Evolutionary conservation across 2,797 vertebrate genomes (phyloP).

Genomic region (Chelon auratus): DNA sequence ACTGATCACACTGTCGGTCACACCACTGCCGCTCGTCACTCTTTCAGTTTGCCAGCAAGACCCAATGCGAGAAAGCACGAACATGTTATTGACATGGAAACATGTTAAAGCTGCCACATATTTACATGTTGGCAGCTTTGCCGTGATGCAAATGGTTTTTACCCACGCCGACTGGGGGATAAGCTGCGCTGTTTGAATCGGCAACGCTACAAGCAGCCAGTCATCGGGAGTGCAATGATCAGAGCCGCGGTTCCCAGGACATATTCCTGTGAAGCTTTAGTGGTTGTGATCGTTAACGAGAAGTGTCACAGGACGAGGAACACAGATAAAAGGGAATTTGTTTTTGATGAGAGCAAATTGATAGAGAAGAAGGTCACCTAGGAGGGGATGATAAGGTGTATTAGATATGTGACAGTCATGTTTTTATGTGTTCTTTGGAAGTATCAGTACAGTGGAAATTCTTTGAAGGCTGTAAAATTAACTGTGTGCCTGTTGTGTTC

Average conservation of each 20-base stretch:
- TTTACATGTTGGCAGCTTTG: constrained; percentile 18
- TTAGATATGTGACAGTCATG: background rate
- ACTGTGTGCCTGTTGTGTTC: constrained; percentile 42
- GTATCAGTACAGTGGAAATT: background rate
- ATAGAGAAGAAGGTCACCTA: constrained; percentile 1
- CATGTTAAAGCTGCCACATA: constrained; percentile 2
- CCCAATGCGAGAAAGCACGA: background rate
- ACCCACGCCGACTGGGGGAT: background rate
- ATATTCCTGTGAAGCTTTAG: constrained; percentile 26
- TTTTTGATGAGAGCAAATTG: constrained; percentile 32
- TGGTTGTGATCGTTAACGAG: constrained; percentile 27
- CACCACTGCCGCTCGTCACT: constrained; percentile 8
- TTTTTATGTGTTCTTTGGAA: background rate
- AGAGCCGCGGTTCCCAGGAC: constrained; percentile 1
- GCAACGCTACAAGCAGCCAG: background rate
- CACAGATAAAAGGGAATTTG: constrained; percentile 25
- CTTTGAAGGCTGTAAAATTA: constrained; percentile 6
- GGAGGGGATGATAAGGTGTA: constrained; percentile 2
- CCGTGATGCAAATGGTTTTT: constrained; percentile 1
- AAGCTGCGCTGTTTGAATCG: constrained; percentile 1
- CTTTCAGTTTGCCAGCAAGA: constrained; percentile 5
- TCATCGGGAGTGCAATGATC: constrained; percentile 9
- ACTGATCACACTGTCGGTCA: background rate
- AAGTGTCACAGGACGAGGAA: constrained; percentile 12
- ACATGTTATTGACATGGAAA: constrained; percentile 15